Percentiles rank a stretch among this genome's conserved stretches.
These are phyloP conservation scores for Micrasema longulum DNA, from an alignment of 1,140 invertebrate species.

Conservation along the genomic window DNA sequence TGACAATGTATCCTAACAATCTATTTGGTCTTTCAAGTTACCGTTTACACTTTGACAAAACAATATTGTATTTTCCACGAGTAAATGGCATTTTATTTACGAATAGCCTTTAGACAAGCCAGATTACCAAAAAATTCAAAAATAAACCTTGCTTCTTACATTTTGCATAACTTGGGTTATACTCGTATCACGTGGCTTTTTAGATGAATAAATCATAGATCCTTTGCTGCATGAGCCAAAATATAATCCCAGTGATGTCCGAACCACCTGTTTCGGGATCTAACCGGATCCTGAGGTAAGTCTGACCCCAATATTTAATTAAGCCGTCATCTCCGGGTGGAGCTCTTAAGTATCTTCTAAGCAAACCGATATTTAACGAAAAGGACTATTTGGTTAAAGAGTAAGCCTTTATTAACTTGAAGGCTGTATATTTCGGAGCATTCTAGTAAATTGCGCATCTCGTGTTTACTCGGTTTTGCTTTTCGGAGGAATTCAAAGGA, in stretches of 20 bases:
- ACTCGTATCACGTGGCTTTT: too few relatives aligned
- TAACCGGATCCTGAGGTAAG: background rate
- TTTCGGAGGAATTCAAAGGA: background rate
- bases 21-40: too few relatives aligned
- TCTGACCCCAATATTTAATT: slow-evolving; percentile 32
- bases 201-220: slow-evolving; percentile 4
- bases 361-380: slow-evolving; percentile 37
- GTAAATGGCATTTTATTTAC: too few relatives aligned
- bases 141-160: slow-evolving; percentile 4
- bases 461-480: slow-evolving; percentile 16
- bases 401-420: slow-evolving; percentile 36
- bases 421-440: slow-evolving; percentile 26
- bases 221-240: background rate
- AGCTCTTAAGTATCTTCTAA: slow-evolving; percentile 28
- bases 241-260: background rate
- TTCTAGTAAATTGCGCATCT: slow-evolving; percentile 8
- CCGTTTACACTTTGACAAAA: too few relatives aligned
- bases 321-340: slow-evolving; percentile 22
- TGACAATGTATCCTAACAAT: too few relatives aligned
- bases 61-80: too few relatives aligned
- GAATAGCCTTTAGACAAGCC: too few relatives aligned
- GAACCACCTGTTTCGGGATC: slow-evolving; percentile 32
- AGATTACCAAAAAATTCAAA: background rate
- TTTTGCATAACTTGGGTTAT: too few relatives aligned
- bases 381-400: slow-evolving; percentile 33